Evolutionary conservation across 2,888 invertebrate species (phyloP).

Genomic region (Caenorhabditis parvicauda): DNA sequence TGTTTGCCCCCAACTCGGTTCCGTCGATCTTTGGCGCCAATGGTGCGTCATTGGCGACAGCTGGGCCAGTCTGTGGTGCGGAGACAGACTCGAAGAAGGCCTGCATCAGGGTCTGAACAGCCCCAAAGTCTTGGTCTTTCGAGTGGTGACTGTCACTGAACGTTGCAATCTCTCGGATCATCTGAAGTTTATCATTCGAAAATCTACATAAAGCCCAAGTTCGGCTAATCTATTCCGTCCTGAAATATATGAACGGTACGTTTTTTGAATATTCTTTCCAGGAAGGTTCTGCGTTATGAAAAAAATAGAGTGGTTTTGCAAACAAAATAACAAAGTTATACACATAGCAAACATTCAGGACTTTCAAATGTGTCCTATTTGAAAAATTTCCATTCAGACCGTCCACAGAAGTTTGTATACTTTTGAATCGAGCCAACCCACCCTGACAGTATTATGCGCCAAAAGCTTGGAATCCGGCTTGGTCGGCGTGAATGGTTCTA

Average conservation of each 20-base stretch:
- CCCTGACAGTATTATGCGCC: constrained; percentile 42
- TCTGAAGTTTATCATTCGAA: constrained; percentile 18
- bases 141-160: constrained; percentile 30
- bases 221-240: background rate
- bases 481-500: constrained; percentile 20
- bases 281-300: too few species aligned
- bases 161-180: constrained; percentile 37
- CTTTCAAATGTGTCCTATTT: too few species aligned
- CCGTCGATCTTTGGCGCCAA: constrained; percentile 37
- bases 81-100: constrained; percentile 49
- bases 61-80: constrained; percentile 1
- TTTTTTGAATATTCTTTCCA: background rate
- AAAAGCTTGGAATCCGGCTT: constrained; percentile 30
- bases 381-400: too few species aligned
- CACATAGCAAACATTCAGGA: background rate
- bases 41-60: constrained; percentile 8
- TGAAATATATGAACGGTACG: background rate
- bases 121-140: constrained; percentile 30
- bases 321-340: background rate
- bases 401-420: too few species aligned
- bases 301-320: too few species aligned
- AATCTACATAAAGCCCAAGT: background rate
- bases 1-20: constrained; percentile 54
- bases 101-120: constrained; percentile 50
- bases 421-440: too few species aligned